phyloP scores from a whole-genome alignment of 2,113 vertebrate species.

The Ptilonorhynchus violaceus region DNA sequence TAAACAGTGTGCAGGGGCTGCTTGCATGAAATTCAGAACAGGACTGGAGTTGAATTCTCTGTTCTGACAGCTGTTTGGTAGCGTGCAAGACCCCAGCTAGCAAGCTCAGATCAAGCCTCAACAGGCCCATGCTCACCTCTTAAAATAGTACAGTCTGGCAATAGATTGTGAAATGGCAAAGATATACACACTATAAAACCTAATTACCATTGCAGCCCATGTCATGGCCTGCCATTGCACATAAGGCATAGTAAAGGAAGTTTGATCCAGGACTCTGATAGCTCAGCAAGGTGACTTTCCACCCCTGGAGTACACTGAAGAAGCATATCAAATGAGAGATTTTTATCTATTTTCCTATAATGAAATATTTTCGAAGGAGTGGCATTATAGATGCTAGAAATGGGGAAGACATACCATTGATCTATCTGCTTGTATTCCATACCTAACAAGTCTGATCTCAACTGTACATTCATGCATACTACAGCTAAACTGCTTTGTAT shows the following conservation, averaged over 20 bases:
- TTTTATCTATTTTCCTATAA: neutral
- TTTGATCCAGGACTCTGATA: neutral
- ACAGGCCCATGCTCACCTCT: conserved; percentile 2
- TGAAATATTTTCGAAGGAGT: neutral
- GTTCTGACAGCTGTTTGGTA: conserved; percentile 28
- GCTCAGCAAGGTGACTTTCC: neutral
- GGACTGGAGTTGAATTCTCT: neutral
- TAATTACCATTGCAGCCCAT: neutral
- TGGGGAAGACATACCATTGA: neutral
- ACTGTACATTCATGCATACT: neutral
- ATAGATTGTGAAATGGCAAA: conserved; percentile 8
- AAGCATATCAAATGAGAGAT: neutral
- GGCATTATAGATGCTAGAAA: neutral
- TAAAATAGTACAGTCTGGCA: conserved; percentile 50
- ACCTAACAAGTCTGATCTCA: neutral
- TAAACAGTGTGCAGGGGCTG: neutral
- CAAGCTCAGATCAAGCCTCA: conserved; percentile 21
- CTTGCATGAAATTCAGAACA: neutral
- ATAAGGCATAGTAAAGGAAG: neutral
- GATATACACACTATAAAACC: neutral
- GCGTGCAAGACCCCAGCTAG: neutral
- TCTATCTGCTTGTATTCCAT: neutral
- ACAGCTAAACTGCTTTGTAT: neutral
- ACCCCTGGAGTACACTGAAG: neutral
- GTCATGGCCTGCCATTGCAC: neutral